These are phyloP conservation scores for Halictus quadricinctus DNA, from an alignment of 2,888 invertebrate genomes.

Conservation along the genomic window DNA sequence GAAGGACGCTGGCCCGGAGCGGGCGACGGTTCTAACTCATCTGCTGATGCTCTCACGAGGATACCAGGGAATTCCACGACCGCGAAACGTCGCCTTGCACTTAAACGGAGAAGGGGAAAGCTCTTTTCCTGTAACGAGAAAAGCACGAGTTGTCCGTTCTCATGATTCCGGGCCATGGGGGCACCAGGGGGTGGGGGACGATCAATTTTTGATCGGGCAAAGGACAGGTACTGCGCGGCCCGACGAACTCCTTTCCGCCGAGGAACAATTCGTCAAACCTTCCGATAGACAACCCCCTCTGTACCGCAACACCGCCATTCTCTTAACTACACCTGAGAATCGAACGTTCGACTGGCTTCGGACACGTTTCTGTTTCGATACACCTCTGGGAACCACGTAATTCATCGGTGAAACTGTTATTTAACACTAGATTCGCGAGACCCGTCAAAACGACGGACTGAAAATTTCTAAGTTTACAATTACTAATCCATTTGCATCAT, in stretches of 20 bases:
- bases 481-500: too few relatives aligned
- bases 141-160: constrained; percentile 60
- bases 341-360: neutral
- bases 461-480: too few relatives aligned
- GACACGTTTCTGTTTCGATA: neutral
- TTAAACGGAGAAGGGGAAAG: constrained; percentile 72
- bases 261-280: neutral
- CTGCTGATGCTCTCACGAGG: constrained; percentile 80
- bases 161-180: constrained; percentile 42
- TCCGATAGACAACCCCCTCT: neutral
- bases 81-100: constrained; percentile 79
- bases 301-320: neutral
- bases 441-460: too few relatives aligned
- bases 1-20: constrained; percentile 35
- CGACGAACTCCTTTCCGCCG: neutral
- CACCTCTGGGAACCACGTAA: neutral
- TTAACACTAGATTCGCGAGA: too few relatives aligned
- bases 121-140: constrained; percentile 69
- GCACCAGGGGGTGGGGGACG: neutral
- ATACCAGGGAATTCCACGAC: constrained; percentile 76
- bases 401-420: too few relatives aligned
- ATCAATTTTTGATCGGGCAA: constrained; percentile 31
- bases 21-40: constrained; percentile 66
- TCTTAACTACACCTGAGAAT: neutral
- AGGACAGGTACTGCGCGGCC: neutral